phyloP scores from a whole-genome alignment of 2,888 invertebrate species.

The Lasiommata megera region DNA sequence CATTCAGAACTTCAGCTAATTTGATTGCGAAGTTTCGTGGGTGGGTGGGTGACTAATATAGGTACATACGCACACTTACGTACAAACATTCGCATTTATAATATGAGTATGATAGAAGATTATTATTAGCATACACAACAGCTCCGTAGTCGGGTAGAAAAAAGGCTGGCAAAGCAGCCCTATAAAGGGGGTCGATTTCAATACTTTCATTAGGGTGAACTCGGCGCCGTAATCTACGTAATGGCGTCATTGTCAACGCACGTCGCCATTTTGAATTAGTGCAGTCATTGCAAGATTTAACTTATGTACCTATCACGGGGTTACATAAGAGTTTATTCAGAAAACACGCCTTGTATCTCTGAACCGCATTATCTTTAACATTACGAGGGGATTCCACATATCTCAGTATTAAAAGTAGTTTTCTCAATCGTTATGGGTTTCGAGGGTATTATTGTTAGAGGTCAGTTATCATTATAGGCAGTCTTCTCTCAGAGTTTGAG shows the following conservation, averaged over 20 bases:
- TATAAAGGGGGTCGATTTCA: slow-evolving; percentile 35
- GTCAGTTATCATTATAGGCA: too few relatives aligned
- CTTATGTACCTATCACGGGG: background rate
- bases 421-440: background rate
- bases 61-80: background rate
- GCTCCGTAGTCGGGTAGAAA: background rate
- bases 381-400: background rate
- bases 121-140: background rate
- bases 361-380: too few relatives aligned
- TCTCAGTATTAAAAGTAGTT: background rate
- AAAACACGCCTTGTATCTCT: background rate
- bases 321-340: background rate
- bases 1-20: too few relatives aligned
- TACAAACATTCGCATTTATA: too few relatives aligned
- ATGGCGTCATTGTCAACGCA: slow-evolving; percentile 44
- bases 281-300: slow-evolving; percentile 23
- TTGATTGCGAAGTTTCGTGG: too few relatives aligned
- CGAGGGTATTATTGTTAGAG: too few relatives aligned
- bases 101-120: too few relatives aligned
- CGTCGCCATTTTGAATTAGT: slow-evolving; percentile 41
- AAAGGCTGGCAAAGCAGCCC: slow-evolving; percentile 10
- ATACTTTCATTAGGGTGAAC: slow-evolving; percentile 43
- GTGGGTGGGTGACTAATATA: too few relatives aligned
- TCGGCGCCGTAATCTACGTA: slow-evolving; percentile 38
- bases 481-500: too few relatives aligned